A percentile compares a stretch with the other conserved stretches of the same genome.
These are phyloP conservation scores for Lasiurus borealis DNA, from an alignment of 2,113 vertebrate species.

Conservation along the genomic window DNA sequence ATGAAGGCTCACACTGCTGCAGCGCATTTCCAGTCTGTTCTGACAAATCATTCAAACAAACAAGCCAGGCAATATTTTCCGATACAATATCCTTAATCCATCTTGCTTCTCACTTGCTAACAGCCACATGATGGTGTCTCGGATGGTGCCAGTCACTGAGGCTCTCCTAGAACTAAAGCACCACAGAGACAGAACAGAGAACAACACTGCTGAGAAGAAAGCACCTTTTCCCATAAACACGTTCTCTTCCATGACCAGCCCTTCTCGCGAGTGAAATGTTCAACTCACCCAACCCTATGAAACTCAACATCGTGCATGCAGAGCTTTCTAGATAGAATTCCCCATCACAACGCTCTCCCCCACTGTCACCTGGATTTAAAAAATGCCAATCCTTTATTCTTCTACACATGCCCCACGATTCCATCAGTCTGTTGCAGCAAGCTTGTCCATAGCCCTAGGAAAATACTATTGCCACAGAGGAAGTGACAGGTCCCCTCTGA, in stretches of 20 bases:
- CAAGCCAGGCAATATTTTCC: conserved; percentile 14
- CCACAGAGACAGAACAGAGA: conserved; percentile 29
- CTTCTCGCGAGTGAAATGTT: neutral
- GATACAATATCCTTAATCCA: conserved; percentile 37
- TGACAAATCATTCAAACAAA: conserved; percentile 65
- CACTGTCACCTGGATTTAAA: neutral
- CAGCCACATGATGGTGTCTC: conserved; percentile 19
- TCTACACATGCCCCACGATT: neutral
- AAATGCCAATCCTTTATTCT: neutral
- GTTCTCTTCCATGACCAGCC: neutral
- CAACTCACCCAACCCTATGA: neutral
- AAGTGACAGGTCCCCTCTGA: neutral
- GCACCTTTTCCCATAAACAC: neutral
- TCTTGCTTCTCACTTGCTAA: conserved; percentile 9
- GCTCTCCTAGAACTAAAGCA: conserved; percentile 48
- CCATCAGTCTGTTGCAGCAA: neutral
- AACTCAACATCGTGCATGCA: neutral
- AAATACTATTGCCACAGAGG: neutral
- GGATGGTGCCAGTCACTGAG: neutral
- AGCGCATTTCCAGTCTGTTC: conserved; percentile 28
- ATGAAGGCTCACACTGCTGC: conserved; percentile 42
- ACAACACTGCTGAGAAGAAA: neutral
- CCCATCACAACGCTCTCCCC: neutral
- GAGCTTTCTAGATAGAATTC: neutral
- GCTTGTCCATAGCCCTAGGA: neutral